Percentiles rank a stretch among this genome's conserved stretches.
phyloP scores from a whole-genome alignment of 2,113 vertebrate species.

The Leptobrachium leishanense region DNA sequence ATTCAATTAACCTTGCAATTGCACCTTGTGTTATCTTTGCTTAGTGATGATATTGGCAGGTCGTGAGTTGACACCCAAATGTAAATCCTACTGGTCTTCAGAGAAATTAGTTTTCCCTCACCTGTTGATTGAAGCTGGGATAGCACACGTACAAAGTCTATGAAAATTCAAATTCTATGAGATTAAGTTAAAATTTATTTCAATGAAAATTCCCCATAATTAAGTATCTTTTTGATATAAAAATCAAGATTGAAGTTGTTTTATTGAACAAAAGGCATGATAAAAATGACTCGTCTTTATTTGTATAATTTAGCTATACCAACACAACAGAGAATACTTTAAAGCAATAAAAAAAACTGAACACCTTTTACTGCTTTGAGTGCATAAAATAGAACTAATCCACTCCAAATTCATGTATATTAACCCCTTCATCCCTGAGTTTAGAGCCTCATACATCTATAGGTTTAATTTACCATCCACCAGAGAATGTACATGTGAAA shows the following conservation, averaged over 20 bases:
- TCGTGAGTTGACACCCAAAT: no score
- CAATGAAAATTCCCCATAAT: neutral
- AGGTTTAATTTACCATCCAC: neutral
- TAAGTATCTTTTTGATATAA: neutral
- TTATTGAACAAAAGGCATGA: constrained; percentile 68
- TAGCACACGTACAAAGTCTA: no score
- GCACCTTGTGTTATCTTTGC: no score
- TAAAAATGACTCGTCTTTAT: constrained; percentile 78
- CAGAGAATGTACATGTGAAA: constrained; percentile 19
- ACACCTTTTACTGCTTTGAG: constrained; percentile 62
- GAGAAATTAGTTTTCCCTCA: no score
- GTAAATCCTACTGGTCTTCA: no score
- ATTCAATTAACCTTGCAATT: no score
- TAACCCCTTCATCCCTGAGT: constrained; percentile 50
- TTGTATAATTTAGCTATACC: constrained; percentile 81
- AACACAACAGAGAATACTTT: constrained; percentile 76
- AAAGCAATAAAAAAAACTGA: constrained; percentile 70
- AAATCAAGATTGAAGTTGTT: constrained; percentile 28
- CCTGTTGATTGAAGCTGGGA: no score
- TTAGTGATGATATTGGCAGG: no score
- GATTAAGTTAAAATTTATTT: neutral
- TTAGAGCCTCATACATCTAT: constrained; percentile 21
- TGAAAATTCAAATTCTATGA: no score
- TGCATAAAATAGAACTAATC: constrained; percentile 63
- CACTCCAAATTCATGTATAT: constrained; percentile 50